Evolutionary conservation across 2,888 invertebrate genomes (phyloP).

Genomic region (Odontocerum albicorne): DNA sequence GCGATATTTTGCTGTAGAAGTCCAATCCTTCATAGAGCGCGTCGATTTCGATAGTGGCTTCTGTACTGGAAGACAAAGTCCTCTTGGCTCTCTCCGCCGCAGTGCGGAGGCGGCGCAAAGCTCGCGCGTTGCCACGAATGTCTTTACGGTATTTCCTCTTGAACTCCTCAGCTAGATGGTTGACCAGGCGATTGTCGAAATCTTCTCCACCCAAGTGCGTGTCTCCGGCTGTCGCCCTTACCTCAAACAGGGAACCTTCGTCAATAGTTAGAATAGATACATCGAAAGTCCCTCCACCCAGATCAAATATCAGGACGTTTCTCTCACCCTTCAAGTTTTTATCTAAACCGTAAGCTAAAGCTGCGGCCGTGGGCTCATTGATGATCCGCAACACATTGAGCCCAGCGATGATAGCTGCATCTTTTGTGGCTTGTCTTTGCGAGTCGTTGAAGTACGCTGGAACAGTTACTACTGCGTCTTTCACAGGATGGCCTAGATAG

Average conservation of each 20-base stretch:
- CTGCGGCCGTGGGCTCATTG: slow-evolving; percentile 79
- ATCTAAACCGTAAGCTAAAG: slow-evolving; percentile 71
- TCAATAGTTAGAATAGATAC: slow-evolving; percentile 83
- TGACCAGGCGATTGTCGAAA: slow-evolving; percentile 65
- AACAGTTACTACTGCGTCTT: slow-evolving; percentile 79
- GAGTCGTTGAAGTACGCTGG: slow-evolving; percentile 80
- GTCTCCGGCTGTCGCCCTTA: slow-evolving; percentile 80
- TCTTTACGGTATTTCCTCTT: slow-evolving; percentile 72
- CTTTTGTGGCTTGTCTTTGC: slow-evolving; percentile 77
- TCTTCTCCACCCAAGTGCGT: slow-evolving; percentile 82
- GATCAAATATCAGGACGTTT: slow-evolving; percentile 66
- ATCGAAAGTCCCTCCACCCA: slow-evolving; percentile 74
- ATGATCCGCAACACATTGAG: slow-evolving; percentile 81
- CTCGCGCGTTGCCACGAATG: slow-evolving; percentile 63
- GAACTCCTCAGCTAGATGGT: slow-evolving; percentile 72
- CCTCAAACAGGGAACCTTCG: slow-evolving; percentile 75
- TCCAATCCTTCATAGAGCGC: slow-evolving; percentile 74
- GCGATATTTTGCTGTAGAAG: slow-evolving; percentile 67
- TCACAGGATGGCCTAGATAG: slow-evolving; percentile 65
- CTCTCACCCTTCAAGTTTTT: slow-evolving; percentile 66
- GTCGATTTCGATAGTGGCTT: slow-evolving; percentile 75
- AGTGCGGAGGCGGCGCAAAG: slow-evolving; percentile 69
- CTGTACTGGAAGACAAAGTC: slow-evolving; percentile 74
- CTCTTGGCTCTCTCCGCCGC: slow-evolving; percentile 79
- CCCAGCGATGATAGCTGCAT: slow-evolving; percentile 77